Evolutionary conservation across 2,888 invertebrate genomes (phyloP), one percentile per base, ranked within the genome.

Genomic region (Polydesmus complanatus): DNA sequence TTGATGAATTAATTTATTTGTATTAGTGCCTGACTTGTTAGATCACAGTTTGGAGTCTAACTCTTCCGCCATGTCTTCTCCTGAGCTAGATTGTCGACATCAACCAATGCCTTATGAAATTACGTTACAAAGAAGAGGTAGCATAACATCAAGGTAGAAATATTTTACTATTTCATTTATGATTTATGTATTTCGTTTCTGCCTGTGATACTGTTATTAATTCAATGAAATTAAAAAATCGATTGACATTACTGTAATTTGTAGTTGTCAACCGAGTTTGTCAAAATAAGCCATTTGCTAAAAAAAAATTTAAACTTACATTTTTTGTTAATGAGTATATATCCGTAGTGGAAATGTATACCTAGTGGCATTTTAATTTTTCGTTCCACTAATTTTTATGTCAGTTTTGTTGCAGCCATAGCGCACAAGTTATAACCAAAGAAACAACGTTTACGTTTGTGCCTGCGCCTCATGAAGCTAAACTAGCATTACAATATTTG

Each of bases 1-100:
- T n/a, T n/a, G n/a, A n/a, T n/a, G n/a, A n/a, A n/a, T n/a, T n/a
- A n/a, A n/a, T n/a, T n/a, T n/a, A n/a, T n/a, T n/a, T n/a, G n/a
- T n/a, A n/a, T n/a, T 50, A 63, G 63, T 63, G 51, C 63, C 63
- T 55, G 63, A 63, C 54, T 56, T 63, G 48, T 49, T 63, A 55
- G 63, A 63, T 55, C 63, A 63, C 47, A 57, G 61, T 25, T 56
- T 58, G n/a, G 63, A 63, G 50, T 63, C 63, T n/a, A 63, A 58
- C 47, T 59, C 63, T 11, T 63, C 63, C n/a, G 52, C 37, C n/a
- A 53, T 58, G 51, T 58, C 58, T 11, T 58, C 58, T 19, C 58
- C 58, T n/a, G 58, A 58, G 18, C 5, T 58, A 11, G 49, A 27
- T 21, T 25, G 50, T 19, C 5, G 58, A 23, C 51, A 51, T 21